Conservation (phyloP, 2,888 invertebrate genomes). For the Dioctria linearis region DNA sequence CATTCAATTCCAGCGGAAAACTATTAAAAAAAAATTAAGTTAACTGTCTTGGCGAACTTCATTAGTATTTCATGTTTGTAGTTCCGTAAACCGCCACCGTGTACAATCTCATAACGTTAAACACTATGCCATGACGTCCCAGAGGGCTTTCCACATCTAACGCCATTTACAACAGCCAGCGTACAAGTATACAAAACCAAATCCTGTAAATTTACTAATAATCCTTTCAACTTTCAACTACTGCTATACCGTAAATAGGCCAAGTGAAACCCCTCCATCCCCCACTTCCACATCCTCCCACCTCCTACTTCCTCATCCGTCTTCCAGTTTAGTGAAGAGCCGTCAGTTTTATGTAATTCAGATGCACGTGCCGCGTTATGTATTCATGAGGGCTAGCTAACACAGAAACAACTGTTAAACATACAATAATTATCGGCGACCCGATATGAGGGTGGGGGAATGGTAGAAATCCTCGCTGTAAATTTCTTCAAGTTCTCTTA, state of each 20-base stretch:
- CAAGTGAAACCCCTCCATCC: neutral
- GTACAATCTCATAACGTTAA: neutral
- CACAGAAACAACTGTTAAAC: constrained; percentile 17
- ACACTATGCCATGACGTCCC: neutral
- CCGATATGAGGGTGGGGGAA: neutral
- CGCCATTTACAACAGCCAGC: neutral
- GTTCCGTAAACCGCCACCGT: neutral
- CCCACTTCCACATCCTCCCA: neutral
- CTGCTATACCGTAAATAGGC: constrained; percentile 2
- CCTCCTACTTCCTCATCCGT: neutral
- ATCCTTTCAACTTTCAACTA: neutral
- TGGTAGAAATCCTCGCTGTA: neutral
- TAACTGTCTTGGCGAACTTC: too few species aligned
- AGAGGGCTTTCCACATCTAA: neutral
- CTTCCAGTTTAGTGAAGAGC: constrained; percentile 2
- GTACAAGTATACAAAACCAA: neutral
- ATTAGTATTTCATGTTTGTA: too few species aligned
- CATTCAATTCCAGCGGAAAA: too few species aligned
- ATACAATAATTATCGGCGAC: constrained; percentile 35
- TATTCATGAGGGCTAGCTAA: constrained; percentile 12
- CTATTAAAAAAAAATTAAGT: too few species aligned
- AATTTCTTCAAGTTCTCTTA: neutral
- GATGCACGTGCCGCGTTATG: constrained; percentile 22
- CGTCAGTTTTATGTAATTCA: constrained; percentile 32
- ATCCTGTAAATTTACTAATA: neutral